A percentile compares a stretch with the other conserved stretches of the same genome.
These are phyloP conservation scores for Drosophila kambysellisi DNA, from an alignment of 2,888 invertebrate species.

Conservation along the genomic window DNA sequence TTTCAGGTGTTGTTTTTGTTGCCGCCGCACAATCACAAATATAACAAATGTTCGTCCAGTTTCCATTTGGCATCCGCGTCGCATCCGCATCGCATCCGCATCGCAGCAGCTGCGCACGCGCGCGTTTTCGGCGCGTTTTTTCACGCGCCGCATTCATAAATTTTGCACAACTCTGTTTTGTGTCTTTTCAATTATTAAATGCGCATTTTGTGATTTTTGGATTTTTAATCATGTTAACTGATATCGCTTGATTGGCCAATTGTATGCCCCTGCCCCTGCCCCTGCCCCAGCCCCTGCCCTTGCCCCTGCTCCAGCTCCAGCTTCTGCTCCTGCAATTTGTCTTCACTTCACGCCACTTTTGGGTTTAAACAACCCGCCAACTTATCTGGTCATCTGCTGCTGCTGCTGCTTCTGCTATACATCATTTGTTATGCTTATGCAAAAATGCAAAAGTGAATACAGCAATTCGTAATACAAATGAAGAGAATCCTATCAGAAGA, in stretches of 20 bases:
- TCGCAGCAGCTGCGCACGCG: slow-evolving; percentile 44
- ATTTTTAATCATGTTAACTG: background rate
- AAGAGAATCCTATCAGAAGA: slow-evolving; percentile 55
- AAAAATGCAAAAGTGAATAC: slow-evolving; percentile 16
- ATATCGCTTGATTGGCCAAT: slow-evolving; percentile 22
- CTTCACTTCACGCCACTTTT: slow-evolving; percentile 22
- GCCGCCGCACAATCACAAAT: slow-evolving; percentile 37
- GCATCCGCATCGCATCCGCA: background rate
- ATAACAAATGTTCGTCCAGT: slow-evolving; percentile 50
- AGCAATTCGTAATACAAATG: slow-evolving; percentile 5
- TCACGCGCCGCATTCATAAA: slow-evolving; percentile 3
- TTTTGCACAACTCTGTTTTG: background rate
- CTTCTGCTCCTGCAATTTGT: slow-evolving; percentile 33
- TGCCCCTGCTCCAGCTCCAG: background rate
- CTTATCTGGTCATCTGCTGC: slow-evolving; percentile 32
- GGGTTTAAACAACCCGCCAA: slow-evolving; percentile 13
- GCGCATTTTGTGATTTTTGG: no score
- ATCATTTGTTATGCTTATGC: slow-evolving; percentile 68
- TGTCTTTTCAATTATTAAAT: background rate
- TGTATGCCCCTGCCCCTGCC: background rate
- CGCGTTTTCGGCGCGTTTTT: slow-evolving; percentile 35
- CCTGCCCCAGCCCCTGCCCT: background rate
- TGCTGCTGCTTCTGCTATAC: slow-evolving; percentile 21
- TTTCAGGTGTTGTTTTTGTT: slow-evolving; percentile 48
- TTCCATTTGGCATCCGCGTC: slow-evolving; percentile 2